Conservation (phyloP, 2,888 invertebrate genomes). For the Ennomos erosarius region DNA sequence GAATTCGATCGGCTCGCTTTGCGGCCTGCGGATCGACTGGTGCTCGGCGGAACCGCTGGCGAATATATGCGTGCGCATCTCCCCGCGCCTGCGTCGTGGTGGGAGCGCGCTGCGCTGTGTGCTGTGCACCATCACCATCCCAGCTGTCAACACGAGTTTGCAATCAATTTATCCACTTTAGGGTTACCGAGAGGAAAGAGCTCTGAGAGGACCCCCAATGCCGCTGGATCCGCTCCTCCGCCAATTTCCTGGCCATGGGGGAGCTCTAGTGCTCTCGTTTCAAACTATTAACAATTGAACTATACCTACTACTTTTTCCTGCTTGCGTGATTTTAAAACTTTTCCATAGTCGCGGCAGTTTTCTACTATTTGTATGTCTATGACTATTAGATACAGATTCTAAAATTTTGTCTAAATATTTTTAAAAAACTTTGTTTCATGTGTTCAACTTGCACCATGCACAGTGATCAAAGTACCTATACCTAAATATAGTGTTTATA, state of each 20-base stretch:
- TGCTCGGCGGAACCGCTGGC: slow-evolving; percentile 61
- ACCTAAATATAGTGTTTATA: too few species aligned
- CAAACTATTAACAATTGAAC: too few species aligned
- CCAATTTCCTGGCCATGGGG: slow-evolving; percentile 24
- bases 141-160: slow-evolving; percentile 38
- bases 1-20: slow-evolving; percentile 58
- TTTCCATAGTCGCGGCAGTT: slow-evolving; percentile 1
- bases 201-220: slow-evolving; percentile 10
- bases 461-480: too few species aligned
- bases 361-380: too few species aligned
- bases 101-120: slow-evolving; percentile 60
- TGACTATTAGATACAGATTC: too few species aligned
- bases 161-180: slow-evolving; percentile 52
- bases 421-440: background rate
- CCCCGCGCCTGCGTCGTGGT: slow-evolving; percentile 72
- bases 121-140: slow-evolving; percentile 36
- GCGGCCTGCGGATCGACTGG: slow-evolving; percentile 74
- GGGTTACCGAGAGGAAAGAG: slow-evolving; percentile 19
- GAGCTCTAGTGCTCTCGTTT: slow-evolving; percentile 11
- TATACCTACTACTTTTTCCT: background rate
- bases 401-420: background rate
- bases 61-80: slow-evolving; percentile 82
- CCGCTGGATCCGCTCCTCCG: slow-evolving; percentile 8
- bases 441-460: too few species aligned
- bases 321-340: slow-evolving; percentile 10